A percentile compares a stretch with the other conserved stretches of the same genome.
Conservation (phyloP, 2,113 vertebrate species). For the Hystrix cristata region DNA sequence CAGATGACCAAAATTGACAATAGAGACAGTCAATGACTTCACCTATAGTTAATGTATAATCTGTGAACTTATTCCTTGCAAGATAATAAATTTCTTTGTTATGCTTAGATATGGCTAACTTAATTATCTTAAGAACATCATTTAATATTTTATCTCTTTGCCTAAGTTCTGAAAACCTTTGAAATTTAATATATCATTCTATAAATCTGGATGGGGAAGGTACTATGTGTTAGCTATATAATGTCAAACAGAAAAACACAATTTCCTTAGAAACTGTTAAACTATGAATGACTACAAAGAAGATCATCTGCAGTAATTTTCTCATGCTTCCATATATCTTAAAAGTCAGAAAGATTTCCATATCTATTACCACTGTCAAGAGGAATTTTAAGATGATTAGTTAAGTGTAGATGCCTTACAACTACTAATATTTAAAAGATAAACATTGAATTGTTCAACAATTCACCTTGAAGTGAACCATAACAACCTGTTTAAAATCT, state of each 20-base stretch:
- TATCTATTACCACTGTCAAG: constrained; percentile 9
- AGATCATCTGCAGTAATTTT: constrained; percentile 45
- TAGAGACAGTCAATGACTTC: constrained; percentile 59
- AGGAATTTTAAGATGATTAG: constrained; percentile 31
- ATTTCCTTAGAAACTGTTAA: constrained; percentile 70
- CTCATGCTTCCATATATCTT: constrained; percentile 18
- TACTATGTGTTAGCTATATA: constrained; percentile 74
- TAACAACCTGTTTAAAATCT: not conserved
- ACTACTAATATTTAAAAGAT: constrained; percentile 48
- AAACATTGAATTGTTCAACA: constrained; percentile 13
- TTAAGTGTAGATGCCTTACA: constrained; percentile 23
- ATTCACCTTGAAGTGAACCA: constrained; percentile 32
- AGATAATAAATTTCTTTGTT: constrained; percentile 64
- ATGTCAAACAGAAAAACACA: constrained; percentile 66
- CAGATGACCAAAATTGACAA: constrained; percentile 38
- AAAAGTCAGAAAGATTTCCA: constrained; percentile 27
- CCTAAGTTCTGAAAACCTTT: constrained; percentile 59
- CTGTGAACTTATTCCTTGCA: constrained; percentile 32
- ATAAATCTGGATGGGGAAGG: constrained; percentile 74
- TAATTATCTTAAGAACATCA: constrained; percentile 79
- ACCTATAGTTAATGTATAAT: constrained; percentile 57
- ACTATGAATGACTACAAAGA: constrained; percentile 62
- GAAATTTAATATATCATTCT: constrained; percentile 66
- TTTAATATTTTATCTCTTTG: constrained; percentile 78
- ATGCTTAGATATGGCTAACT: constrained; percentile 72